Conservation (phyloP, 2,888 invertebrate species). For the Tachina fera region DNA sequence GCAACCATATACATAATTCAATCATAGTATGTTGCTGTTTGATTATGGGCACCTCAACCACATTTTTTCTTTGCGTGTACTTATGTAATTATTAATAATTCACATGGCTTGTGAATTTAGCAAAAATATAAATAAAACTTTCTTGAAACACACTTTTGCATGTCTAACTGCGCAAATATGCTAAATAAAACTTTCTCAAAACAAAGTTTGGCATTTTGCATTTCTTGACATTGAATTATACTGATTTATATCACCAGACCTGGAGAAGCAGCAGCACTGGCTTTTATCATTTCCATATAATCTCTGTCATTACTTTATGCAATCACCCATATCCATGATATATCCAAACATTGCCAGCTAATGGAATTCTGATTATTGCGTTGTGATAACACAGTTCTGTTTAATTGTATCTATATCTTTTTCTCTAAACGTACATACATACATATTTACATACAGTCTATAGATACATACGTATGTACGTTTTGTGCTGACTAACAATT, state of each 20-base stretch:
- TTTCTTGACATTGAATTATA: too few species aligned
- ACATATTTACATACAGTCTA: background rate
- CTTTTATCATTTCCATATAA: slow-evolving; percentile 32
- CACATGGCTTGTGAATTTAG: too few species aligned
- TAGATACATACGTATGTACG: slow-evolving; percentile 22
- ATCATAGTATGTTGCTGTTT: too few species aligned
- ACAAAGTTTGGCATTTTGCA: too few species aligned
- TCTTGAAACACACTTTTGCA: too few species aligned
- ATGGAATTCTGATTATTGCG: slow-evolving; percentile 82
- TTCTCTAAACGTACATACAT: slow-evolving; percentile 65
- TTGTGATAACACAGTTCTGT: slow-evolving; percentile 81
- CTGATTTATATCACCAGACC: background rate
- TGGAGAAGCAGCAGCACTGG: background rate
- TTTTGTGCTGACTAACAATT: slow-evolving; percentile 72
- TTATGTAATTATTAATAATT: too few species aligned
- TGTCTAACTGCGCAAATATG: too few species aligned
- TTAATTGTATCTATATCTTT: slow-evolving; percentile 82
- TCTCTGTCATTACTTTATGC: slow-evolving; percentile 46
- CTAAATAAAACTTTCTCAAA: too few species aligned
- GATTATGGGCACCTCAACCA: too few species aligned
- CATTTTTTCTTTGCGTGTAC: too few species aligned
- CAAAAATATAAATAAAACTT: too few species aligned
- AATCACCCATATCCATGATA: slow-evolving; percentile 73
- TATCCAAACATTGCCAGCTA: slow-evolving; percentile 77
- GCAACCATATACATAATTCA: too few species aligned